These are phyloP conservation scores for Lycia hirtaria DNA, from an alignment of 2,888 invertebrate species.

Conservation along the genomic window DNA sequence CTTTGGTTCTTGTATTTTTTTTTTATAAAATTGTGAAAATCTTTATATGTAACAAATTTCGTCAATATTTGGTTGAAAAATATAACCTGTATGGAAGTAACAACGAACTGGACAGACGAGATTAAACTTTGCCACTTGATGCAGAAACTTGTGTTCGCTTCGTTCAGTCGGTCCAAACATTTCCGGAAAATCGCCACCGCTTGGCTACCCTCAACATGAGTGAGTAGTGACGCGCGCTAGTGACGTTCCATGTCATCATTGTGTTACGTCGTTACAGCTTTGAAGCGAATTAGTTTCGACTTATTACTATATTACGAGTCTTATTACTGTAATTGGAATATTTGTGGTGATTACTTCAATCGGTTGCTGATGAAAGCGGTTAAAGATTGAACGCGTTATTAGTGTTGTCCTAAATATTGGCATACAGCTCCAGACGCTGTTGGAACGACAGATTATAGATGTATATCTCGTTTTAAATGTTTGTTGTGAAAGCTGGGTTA, in stretches of 20 bases:
- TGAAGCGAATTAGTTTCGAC: slow-evolving; percentile 52
- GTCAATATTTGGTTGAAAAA: no score
- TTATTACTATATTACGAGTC: slow-evolving; percentile 42
- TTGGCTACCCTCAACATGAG: neutral
- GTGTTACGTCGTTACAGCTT: slow-evolving; percentile 41
- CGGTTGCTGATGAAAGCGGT: slow-evolving; percentile 51
- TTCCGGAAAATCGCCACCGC: neutral
- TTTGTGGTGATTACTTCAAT: slow-evolving; percentile 35
- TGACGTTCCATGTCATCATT: slow-evolving; percentile 53
- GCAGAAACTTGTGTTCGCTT: no score
- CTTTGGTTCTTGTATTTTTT: no score
- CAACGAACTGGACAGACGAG: no score
- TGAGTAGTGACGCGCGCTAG: slow-evolving; percentile 42
- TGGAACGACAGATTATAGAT: no score
- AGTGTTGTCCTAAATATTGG: neutral
- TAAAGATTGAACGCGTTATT: slow-evolving; percentile 36
- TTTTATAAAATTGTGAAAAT: no score
- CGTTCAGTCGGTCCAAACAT: neutral
- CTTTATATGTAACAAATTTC: no score
- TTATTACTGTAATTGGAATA: slow-evolving; percentile 52
- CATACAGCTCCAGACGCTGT: no score
- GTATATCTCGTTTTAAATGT: no score
- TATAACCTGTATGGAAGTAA: no score
- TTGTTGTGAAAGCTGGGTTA: no score
- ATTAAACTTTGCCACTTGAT: no score